Evolutionary conservation across 2,888 invertebrate genomes (phyloP).

Genomic region (Erebia palarica): DNA sequence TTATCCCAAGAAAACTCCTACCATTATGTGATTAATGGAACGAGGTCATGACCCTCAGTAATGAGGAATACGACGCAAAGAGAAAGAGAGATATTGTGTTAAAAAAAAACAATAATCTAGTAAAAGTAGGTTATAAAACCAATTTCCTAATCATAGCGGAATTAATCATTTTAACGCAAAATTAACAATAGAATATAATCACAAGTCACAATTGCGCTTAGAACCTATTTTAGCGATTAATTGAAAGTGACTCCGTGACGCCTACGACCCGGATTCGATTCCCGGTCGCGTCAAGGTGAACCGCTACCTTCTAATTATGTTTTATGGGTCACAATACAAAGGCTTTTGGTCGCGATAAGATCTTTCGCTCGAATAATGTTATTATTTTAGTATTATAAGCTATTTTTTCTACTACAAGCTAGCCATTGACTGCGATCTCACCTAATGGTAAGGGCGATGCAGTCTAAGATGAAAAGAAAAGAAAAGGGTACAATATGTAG

Average conservation of each 20-base stretch:
- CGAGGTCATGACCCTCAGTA: too few relatives aligned
- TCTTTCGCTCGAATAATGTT: not conserved
- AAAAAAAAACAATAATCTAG: too few relatives aligned
- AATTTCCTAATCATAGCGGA: not conserved
- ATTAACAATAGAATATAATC: slow-evolving; percentile 3
- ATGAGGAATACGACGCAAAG: too few relatives aligned
- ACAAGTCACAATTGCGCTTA: not conserved
- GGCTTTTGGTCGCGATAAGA: not conserved
- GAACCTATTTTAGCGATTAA: slow-evolving; percentile 5
- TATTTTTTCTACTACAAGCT: not conserved
- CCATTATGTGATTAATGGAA: too few relatives aligned
- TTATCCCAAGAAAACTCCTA: too few relatives aligned
- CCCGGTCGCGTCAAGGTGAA: slow-evolving; percentile 18
- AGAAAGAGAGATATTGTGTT: too few relatives aligned
- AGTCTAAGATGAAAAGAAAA: too few relatives aligned
- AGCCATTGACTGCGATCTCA: not conserved
- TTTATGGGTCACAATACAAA: slow-evolving; percentile 14
- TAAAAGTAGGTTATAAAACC: too few relatives aligned
- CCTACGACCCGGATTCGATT: slow-evolving; percentile 27
- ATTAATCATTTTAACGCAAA: not conserved
- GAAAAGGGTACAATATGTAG: too few relatives aligned
- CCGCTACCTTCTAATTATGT: not conserved
- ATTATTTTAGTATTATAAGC: too few relatives aligned
- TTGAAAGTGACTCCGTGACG: slow-evolving; percentile 17
- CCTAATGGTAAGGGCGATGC: not conserved